Conservation (phyloP, 2,797 vertebrate genomes). For the Argya squamiceps region DNA sequence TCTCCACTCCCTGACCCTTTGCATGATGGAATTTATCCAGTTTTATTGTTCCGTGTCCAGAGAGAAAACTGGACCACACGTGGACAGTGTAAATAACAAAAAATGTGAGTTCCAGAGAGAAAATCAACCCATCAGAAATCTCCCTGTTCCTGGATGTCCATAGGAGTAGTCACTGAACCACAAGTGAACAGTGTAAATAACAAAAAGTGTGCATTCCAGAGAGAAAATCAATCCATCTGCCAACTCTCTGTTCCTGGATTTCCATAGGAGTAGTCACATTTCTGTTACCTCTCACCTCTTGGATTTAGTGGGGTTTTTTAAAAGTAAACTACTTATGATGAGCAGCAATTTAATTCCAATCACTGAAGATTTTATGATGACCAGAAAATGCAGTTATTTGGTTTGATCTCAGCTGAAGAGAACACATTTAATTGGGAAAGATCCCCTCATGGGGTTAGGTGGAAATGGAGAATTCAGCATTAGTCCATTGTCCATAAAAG, state of each 20-base stretch:
- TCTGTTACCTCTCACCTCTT: not conserved
- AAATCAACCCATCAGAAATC: no score
- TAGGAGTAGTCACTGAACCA: not conserved
- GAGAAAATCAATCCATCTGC: no score
- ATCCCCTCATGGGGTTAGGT: not conserved
- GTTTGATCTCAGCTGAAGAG: not conserved
- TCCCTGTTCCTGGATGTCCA: no score
- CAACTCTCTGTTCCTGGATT: no score
- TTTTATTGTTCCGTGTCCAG: not conserved
- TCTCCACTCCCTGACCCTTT: not conserved
- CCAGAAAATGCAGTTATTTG: not conserved
- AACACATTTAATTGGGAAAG: not conserved
- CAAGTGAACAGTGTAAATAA: no score
- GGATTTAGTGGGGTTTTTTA: not conserved
- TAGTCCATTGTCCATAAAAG: not conserved
- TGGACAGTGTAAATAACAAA: no score
- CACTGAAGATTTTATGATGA: not conserved
- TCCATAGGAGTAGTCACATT: not conserved
- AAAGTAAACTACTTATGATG: not conserved
- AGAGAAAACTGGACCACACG: not conserved
- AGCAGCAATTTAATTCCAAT: not conserved
- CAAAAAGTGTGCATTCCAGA: no score
- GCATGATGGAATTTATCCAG: not conserved
- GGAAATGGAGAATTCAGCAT: not conserved
- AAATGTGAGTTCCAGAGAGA: no score